Base-by-base conservation (phyloP, 2,888 invertebrate genomes). In the Nycteola revayana region DNA sequence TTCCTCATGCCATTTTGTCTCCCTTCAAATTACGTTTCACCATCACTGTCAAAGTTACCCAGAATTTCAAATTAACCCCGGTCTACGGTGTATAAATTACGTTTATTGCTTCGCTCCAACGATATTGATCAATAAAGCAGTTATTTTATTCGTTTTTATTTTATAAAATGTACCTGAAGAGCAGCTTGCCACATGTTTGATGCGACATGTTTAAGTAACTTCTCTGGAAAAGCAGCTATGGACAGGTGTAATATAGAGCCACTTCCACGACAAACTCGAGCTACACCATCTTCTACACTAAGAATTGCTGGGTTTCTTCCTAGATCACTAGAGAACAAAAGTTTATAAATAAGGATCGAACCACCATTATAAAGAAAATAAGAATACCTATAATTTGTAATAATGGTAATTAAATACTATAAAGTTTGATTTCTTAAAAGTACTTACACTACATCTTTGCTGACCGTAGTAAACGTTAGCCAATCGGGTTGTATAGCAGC, bases 101-200 rank as follows among this genome's bases (percentile, higher is more conserved):
- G n/a, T n/a, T n/a, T n/a, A n/a, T n/a, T n/a, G n/a, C n/a, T n/a
- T n/a, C n/a, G n/a, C n/a, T n/a, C n/a, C n/a, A n/a, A n/a, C n/a
- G n/a, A n/a, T n/a, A n/a, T n/a, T n/a, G n/a, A n/a, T n/a, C n/a
- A n/a, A n/a, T n/a, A n/a, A n/a, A n/a, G n/a, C n/a, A n/a, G n/a
- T n/a, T 8, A 25, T 30, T 23, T 14, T n/a, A 5, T 23, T 10
- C 3, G 10, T 4, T 10, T 10, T 1, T 10, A 25, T 10, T 11
- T 9, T 4, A 10, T 10, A 7, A 24, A 9, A 1, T 25, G 32
- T 38, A 98, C 92, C 69, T 95, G 92, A 34, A 97, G 86, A 1
- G 96, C 96, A 60, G 95, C 94, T 40, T 93, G 93, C 96, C 96
- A 97, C 80, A 94, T 93, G 32, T 93, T 93, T 14, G 93, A 91